Base-by-base conservation (phyloP, 30 jellyfish, hydroid and myxozoan species). In the Turritopsis rubra region DNA sequence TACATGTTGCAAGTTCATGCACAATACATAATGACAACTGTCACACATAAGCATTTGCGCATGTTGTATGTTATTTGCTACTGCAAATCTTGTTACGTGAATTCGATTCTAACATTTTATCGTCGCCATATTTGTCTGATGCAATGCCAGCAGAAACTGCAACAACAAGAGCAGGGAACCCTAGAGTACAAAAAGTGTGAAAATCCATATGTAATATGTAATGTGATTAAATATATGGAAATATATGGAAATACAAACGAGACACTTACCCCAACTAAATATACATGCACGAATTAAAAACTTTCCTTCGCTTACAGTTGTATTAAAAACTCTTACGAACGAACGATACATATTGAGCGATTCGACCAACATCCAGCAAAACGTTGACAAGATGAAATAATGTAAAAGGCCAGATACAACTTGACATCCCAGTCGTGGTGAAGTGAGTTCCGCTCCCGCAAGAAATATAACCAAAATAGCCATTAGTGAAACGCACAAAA, bases 321-420 rank as follows among this genome's bases (percentile, higher is more conserved):
- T 80, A 9, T 21, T 52, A 27, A 82, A 82, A n/a, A 93, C 87
- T 16, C 23, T 88, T 18, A 93, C 99, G 60, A 93, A 93, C 83
- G 87, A 79, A 21, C 90, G 91, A 75, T 93, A 93, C 73, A 93
- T 83, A 70, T 93, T 93, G 84, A 83, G 73, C 52, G 91, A 96
- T 53, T 91, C 98, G 30, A 91, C 96, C 18, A 89, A 89, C 98
- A 91, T 91, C 98, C 98, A 91, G 68, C 87, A 28, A 78, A 91
- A 91, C 31, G 98, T 81, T 18, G 89, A 84, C 41, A 87, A 85
- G 0, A 93, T 91, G 52, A 93, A 93, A 72, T 81, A 93, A 28
- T 93, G 99, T 16, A 93, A 52, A 52, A 88, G 79, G 16, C 86
- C 80, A 65, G 96, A 94, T 26, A 85, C 86, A 4, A 93, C 89